Percentiles rank a stretch among this genome's conserved stretches.
phyloP scores from a whole-genome alignment of 2,113 vertebrate species.

The Otis tarda region DNA sequence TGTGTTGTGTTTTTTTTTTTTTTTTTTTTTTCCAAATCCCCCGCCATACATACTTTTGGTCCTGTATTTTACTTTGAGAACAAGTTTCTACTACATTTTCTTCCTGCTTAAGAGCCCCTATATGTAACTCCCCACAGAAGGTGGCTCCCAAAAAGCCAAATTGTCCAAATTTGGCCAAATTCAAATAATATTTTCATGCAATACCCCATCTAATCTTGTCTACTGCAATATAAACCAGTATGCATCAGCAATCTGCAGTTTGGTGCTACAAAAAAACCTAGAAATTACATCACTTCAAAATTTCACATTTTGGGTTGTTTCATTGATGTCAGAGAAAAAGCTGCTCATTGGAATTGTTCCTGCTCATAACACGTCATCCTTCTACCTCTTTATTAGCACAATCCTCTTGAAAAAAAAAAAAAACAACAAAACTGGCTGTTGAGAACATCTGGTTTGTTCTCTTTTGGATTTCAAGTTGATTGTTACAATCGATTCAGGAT shows the following conservation, averaged over 20 bases:
- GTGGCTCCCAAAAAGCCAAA: not conserved
- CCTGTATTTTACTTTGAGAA: not conserved
- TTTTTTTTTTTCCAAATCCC: not conserved
- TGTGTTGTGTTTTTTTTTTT: not conserved
- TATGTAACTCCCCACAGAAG: not conserved
- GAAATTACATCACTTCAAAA: not conserved
- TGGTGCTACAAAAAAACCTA: not conserved
- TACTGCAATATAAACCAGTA: not conserved
- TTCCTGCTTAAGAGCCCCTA: not conserved
- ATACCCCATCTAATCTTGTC: not conserved
- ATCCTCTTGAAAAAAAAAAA: not conserved
- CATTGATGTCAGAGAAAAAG: not conserved
- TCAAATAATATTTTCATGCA: not conserved
- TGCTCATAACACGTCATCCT: not conserved
- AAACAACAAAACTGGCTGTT: not conserved
- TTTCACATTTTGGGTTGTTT: not conserved
- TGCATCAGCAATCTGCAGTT: not conserved
- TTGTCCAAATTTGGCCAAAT: not conserved
- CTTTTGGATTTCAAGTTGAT: not conserved
- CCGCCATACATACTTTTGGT: not conserved
- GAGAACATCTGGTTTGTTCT: not conserved
- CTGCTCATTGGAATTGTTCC: not conserved
- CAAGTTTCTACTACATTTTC: not conserved
- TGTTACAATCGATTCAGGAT: not conserved
- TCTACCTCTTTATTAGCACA: not conserved